These are phyloP conservation scores for Euclidia mi DNA, from an alignment of 2,888 invertebrate genomes.

Conservation along the genomic window DNA sequence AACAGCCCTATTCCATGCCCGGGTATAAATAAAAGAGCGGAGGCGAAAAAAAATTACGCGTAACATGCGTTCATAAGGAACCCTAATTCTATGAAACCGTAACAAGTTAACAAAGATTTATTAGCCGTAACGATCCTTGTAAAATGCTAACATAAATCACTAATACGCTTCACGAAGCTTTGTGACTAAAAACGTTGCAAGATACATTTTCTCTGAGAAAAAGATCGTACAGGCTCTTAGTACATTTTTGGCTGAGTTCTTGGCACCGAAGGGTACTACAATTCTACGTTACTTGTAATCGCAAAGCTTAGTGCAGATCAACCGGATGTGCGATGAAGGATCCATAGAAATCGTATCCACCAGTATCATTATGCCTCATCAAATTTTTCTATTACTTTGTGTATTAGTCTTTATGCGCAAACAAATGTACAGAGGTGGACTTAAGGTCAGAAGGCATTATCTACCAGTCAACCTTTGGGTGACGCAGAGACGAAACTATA, in stretches of 20 bases:
- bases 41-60: slow-evolving; percentile 41
- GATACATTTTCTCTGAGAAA: slow-evolving; percentile 43
- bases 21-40: slow-evolving; percentile 46
- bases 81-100: slow-evolving; percentile 72
- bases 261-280: background rate
- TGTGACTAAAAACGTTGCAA: slow-evolving; percentile 63
- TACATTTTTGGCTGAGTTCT: slow-evolving; percentile 7
- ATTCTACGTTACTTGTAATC: background rate
- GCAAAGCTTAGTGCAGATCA: background rate
- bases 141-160: slow-evolving; percentile 81
- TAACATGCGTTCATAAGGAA: slow-evolving; percentile 62
- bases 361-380: no score
- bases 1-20: slow-evolving; percentile 28
- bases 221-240: slow-evolving; percentile 1
- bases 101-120: slow-evolving; percentile 85
- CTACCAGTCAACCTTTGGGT: no score
- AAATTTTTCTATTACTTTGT: no score
- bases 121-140: slow-evolving; percentile 80
- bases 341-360: no score
- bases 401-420: no score
- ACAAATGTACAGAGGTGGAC: no score
- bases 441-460: no score
- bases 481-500: no score
- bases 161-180: slow-evolving; percentile 65
- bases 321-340: no score